phyloP scores from a whole-genome alignment of 1,140 invertebrate genomes.

The Panonychus citri region DNA sequence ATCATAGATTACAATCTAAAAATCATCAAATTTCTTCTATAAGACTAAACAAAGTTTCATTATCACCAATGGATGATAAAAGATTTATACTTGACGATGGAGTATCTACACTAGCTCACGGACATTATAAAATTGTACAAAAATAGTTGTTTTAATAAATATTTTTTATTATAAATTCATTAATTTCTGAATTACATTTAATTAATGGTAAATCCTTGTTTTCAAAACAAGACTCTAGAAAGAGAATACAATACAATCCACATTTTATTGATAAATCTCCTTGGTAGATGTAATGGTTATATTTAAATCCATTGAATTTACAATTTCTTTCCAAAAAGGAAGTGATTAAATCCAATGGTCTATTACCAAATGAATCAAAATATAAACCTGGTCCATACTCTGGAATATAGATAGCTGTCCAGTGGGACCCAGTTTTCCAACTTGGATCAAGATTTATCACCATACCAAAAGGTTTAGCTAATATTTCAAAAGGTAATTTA shows the following conservation, averaged over 20 bases:
- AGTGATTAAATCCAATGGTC: neutral
- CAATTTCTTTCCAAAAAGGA: neutral
- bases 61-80: neutral
- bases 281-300: neutral
- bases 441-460: neutral
- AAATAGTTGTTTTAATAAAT: neutral
- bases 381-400: neutral
- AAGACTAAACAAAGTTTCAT: neutral
- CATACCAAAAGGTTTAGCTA: neutral
- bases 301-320: neutral
- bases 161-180: neutral
- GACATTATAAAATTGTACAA: neutral
- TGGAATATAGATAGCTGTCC: neutral
- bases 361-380: neutral
- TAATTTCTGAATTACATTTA: neutral
- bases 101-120: neutral
- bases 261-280: neutral
- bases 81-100: neutral
- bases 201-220: neutral
- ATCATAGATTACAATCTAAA: neutral
- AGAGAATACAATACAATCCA: neutral
- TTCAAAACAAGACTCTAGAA: neutral
- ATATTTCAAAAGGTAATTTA: neutral
- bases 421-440: neutral
- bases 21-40: neutral